Evolutionary conservation across 2,797 vertebrate species (phyloP), one percentile per base, ranked within the genome.

Genomic region (Gephyroberyx darwinii): DNA sequence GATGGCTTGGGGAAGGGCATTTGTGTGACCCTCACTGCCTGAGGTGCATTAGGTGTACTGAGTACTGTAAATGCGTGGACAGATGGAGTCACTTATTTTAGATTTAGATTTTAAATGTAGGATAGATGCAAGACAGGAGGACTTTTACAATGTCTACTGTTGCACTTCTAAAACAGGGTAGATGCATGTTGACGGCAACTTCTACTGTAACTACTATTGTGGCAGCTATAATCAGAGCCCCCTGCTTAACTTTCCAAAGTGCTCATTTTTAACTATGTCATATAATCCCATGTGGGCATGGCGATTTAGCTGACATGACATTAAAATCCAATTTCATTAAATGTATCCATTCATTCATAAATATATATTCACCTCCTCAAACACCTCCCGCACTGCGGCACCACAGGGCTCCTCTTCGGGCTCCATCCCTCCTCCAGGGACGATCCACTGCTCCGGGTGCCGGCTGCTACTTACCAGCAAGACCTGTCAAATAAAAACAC

Each of bases 391-490:
- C 62, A 98, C 94, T 0, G 98, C 98, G 3, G 98, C 97, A 0
- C 96, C 96, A 0, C 97, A 96, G 0, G 98, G 97, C 81, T 99
- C 98, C 80, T 99, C 97, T 81, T 98, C 97, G 0, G 98, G 97
- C 89, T 99, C 98, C 97, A 99, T 98, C 63, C 98, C 98, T 74
- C 98, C 98, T 75, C 98, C 98, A 0, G 98, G 98, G 37, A 99
- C 97, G 71, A 99, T 99, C 98, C 98, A 99, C 74, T 99, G 97
- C 84, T 99, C 97, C 26, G 98, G 97, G 61, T 99, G 96, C 53
- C 97, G 95, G 90, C 98, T 99, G 90, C 98, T 99, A 90, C 96
- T 99, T 71, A 99, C 97, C 83, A 99, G 90, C 81, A 99, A 86
- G 48, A 99, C 96, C 97, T 99, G 78, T 0, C n/a, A 6, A 2